phyloP scores from a whole-genome alignment of 2,888 invertebrate species.

The Gnatocerus cornutus region DNA sequence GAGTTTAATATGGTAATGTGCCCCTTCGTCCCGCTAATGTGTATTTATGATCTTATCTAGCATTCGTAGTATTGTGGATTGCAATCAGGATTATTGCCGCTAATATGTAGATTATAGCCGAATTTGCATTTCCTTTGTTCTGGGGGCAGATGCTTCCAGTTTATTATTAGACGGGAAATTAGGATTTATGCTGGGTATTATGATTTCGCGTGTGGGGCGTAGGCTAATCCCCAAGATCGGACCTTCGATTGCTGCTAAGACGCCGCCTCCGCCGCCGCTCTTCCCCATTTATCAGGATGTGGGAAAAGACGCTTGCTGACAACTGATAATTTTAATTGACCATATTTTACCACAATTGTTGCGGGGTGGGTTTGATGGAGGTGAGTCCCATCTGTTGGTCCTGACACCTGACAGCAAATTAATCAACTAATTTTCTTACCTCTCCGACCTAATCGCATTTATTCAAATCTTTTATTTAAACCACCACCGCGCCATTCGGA shows the following conservation, averaged over 20 bases:
- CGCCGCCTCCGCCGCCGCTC: conserved; percentile 4
- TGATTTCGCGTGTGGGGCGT: conserved; percentile 31
- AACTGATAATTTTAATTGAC: conserved; percentile 13
- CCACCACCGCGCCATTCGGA: too few relatives aligned
- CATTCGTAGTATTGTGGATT: conserved; percentile 56
- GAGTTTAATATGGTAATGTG: conserved; percentile 62
- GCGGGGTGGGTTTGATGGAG: too few relatives aligned
- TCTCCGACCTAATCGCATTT: too few relatives aligned
- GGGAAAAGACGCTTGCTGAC: conserved; percentile 17
- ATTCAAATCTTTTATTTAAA: too few relatives aligned
- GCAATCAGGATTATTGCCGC: conserved; percentile 65
- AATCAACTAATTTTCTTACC: too few relatives aligned
- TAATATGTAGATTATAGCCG: conserved; percentile 63
- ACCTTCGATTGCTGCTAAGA: conserved; percentile 19
- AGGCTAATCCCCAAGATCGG: conserved; percentile 35
- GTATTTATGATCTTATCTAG: conserved; percentile 64
- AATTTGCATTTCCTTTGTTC: conserved; percentile 64
- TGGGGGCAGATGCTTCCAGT: conserved; percentile 59
- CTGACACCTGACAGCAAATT: too few relatives aligned
- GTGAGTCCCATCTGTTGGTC: too few relatives aligned
- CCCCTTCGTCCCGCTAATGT: conserved; percentile 59
- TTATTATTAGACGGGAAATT: conserved; percentile 50
- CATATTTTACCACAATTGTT: not conserved
- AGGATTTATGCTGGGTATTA: conserved; percentile 52
- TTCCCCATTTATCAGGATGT: conserved; percentile 5